These are phyloP conservation scores for Propithecus deckenii DNA, from an alignment of 2,797 vertebrate species.

Conservation along the genomic window DNA sequence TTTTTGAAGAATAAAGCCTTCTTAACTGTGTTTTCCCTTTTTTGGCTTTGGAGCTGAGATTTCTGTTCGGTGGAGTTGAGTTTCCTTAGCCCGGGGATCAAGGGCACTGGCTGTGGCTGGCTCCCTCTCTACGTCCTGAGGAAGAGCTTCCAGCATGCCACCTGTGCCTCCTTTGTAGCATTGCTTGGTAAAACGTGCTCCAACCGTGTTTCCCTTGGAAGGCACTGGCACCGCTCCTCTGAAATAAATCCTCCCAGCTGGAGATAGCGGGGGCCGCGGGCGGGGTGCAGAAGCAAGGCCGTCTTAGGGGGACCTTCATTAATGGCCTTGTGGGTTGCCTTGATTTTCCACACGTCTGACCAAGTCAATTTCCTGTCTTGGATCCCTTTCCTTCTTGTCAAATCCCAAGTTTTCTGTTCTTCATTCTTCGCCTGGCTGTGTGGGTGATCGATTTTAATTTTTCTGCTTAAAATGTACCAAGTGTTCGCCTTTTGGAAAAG, in stretches of 20 bases:
- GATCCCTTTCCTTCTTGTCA: constrained; percentile 76
- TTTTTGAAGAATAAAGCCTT: not conserved
- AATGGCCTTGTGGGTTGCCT: constrained; percentile 76
- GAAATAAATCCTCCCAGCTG: constrained; percentile 60
- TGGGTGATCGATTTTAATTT: constrained; percentile 70
- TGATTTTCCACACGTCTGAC: constrained; percentile 83
- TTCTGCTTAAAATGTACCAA: constrained; percentile 62
- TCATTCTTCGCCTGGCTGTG: constrained; percentile 66
- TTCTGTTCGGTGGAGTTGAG: not conserved
- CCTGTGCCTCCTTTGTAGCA: not conserved
- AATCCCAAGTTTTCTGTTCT: constrained; percentile 70
- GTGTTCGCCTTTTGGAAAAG: constrained; percentile 67
- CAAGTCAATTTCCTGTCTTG: constrained; percentile 83
- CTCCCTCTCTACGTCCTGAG: not conserved
- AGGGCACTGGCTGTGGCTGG: not conserved
- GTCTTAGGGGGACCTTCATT: constrained; percentile 49
- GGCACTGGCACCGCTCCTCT: not conserved
- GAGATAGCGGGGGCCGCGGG: constrained; percentile 37
- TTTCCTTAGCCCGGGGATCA: not conserved
- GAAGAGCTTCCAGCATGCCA: not conserved
- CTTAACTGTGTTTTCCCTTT: not conserved
- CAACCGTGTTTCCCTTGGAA: not conserved
- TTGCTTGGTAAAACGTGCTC: not conserved
- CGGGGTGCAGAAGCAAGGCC: not conserved
- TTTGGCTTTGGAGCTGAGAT: not conserved